A percentile compares a stretch with the other conserved stretches of the same genome.
Conservation (phyloP, 2,113 vertebrate genomes). For the Python bivittatus region DNA sequence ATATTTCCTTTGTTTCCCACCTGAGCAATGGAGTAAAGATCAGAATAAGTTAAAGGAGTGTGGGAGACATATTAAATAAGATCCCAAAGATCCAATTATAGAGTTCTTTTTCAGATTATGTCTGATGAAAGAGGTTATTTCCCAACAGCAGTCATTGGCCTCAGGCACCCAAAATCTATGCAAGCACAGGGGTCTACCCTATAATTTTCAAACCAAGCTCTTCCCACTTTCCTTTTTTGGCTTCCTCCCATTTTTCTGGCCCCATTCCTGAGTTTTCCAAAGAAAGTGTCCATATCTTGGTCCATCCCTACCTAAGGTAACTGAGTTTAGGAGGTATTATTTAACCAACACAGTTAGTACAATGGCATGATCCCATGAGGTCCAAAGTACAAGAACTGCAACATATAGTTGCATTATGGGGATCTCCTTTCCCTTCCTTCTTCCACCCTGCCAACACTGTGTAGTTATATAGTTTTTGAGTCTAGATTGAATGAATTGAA, state of each 20-base stretch:
- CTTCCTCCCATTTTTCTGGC: background rate
- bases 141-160: background rate
- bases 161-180: too few species aligned
- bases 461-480: background rate
- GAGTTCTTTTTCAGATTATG: background rate
- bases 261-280: background rate
- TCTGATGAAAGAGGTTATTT: background rate
- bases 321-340: background rate
- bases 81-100: too few species aligned
- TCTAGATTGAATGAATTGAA: background rate
- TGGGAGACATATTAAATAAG: too few species aligned
- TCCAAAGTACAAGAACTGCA: background rate
- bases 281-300: background rate
- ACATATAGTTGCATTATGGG: background rate
- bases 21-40: too few species aligned
- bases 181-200: background rate
- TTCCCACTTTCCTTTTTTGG: background rate
- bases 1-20: too few species aligned
- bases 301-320: background rate
- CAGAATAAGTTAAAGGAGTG: too few species aligned
- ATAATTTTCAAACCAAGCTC: background rate
- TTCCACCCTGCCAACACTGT: background rate
- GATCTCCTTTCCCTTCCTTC: background rate
- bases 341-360: background rate
- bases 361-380: background rate